phyloP scores from a whole-genome alignment of 2,888 invertebrate species.

The Eubasilissa splendida region DNA sequence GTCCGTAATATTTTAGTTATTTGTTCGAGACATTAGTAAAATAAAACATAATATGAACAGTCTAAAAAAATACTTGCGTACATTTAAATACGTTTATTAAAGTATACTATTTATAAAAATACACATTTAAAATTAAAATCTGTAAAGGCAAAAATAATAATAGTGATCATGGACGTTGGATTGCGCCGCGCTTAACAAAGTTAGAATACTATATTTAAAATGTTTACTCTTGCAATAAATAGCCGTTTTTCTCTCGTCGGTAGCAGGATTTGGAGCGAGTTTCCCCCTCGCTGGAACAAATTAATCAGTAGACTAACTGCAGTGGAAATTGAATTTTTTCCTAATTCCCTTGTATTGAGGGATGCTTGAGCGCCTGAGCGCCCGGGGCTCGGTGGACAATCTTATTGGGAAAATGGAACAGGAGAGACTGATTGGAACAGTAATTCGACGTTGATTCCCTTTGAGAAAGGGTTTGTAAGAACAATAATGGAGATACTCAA shows the following conservation, averaged over 20 bases:
- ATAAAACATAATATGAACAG: too few relatives aligned
- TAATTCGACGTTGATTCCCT: slow-evolving; percentile 39
- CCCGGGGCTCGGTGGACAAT: slow-evolving; percentile 14
- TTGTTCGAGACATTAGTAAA: too few relatives aligned
- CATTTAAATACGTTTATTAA: background rate
- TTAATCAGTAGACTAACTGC: slow-evolving; percentile 42
- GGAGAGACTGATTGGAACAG: slow-evolving; percentile 42
- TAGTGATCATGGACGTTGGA: too few relatives aligned
- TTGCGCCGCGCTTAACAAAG: too few relatives aligned
- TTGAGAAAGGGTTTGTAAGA: slow-evolving; percentile 21
- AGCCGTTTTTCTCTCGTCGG: background rate
- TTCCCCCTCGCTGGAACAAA: slow-evolving; percentile 24
- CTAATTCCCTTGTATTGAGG: slow-evolving; percentile 16
- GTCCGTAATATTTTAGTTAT: too few relatives aligned
- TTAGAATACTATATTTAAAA: too few relatives aligned
- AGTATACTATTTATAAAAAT: background rate
- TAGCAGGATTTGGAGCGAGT: slow-evolving; percentile 12
- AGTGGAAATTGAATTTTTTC: slow-evolving; percentile 44
- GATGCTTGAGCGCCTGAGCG: background rate
- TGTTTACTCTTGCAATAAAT: too few relatives aligned
- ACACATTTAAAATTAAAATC: too few relatives aligned
- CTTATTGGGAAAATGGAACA: slow-evolving; percentile 38
- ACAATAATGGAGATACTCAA: background rate
- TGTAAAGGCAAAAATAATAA: too few relatives aligned
- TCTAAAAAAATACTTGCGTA: background rate